Evolutionary conservation across 2,797 vertebrate genomes (phyloP).

Genomic region (Spondyliosoma cantharus): DNA sequence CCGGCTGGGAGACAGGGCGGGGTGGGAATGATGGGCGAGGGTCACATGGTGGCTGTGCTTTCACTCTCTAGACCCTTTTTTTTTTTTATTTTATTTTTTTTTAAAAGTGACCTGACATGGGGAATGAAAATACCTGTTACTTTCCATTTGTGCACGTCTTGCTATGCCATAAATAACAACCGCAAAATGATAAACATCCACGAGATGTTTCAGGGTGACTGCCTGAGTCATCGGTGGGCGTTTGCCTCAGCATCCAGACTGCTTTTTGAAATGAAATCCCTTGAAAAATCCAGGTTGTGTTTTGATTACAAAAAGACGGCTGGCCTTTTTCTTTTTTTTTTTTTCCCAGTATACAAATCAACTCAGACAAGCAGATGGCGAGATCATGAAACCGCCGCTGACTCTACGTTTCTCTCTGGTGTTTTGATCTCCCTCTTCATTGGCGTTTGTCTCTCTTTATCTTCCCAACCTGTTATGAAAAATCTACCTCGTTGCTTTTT

Average conservation of each 20-base stretch:
- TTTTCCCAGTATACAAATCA: slow-evolving; percentile 63
- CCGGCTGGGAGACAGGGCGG: neutral
- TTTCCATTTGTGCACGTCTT: slow-evolving; percentile 10
- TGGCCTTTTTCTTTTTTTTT: slow-evolving; percentile 62
- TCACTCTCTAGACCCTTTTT: neutral
- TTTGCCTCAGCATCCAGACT: slow-evolving; percentile 61
- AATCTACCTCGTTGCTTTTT: slow-evolving; percentile 19
- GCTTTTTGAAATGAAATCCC: slow-evolving; percentile 62
- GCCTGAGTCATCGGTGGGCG: slow-evolving; percentile 55
- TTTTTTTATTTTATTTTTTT: neutral
- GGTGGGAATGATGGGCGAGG: neutral
- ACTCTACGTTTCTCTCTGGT: slow-evolving; percentile 47
- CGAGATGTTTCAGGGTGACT: slow-evolving; percentile 53
- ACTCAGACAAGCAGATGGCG: slow-evolving; percentile 78
- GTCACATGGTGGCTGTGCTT: slow-evolving; percentile 6
- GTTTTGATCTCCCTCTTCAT: slow-evolving; percentile 46
- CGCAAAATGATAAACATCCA: slow-evolving; percentile 19
- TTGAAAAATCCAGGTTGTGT: slow-evolving; percentile 69
- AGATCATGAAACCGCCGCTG: slow-evolving; percentile 60
- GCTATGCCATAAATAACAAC: slow-evolving; percentile 44
- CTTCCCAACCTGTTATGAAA: slow-evolving; percentile 38
- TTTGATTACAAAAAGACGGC: slow-evolving; percentile 56
- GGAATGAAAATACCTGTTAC: slow-evolving; percentile 8
- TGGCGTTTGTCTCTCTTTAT: slow-evolving; percentile 46
- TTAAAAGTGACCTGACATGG: neutral